Evolutionary conservation across 2,888 invertebrate genomes (phyloP).

Genomic region (Temnothorax ravouxi): DNA sequence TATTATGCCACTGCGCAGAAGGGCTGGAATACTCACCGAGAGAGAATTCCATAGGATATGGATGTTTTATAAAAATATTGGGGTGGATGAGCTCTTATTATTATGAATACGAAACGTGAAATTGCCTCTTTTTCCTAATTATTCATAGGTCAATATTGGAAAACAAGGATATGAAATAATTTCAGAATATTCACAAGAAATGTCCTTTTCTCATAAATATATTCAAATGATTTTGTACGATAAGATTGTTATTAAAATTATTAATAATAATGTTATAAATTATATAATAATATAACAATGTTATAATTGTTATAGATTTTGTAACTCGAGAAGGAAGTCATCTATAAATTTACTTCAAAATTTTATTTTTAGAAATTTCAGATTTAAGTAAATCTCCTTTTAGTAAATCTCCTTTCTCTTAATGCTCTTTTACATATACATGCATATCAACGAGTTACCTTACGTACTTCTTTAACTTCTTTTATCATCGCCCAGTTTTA

Average conservation of each 20-base stretch:
- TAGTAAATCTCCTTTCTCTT: slow-evolving; percentile 5
- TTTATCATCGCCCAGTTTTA: slow-evolving; percentile 20
- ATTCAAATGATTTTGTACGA: background rate
- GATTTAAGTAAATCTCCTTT: slow-evolving; percentile 2
- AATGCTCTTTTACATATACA: background rate
- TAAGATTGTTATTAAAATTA: background rate
- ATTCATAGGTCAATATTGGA: slow-evolving; percentile 3
- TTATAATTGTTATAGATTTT: background rate
- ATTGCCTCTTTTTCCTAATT: slow-evolving; percentile 11
- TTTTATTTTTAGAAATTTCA: background rate
- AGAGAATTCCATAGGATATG: slow-evolving; percentile 55
- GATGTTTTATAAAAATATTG: slow-evolving; percentile 41
- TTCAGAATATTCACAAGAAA: background rate
- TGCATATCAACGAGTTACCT: background rate
- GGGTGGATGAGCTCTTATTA: slow-evolving; percentile 15
- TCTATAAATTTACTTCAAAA: background rate
- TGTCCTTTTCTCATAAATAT: background rate
- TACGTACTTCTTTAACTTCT: slow-evolving; percentile 7
- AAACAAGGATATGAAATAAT: background rate
- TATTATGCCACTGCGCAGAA: slow-evolving; percentile 62
- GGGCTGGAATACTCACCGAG: slow-evolving; percentile 55
- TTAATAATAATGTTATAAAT: slow-evolving; percentile 11
- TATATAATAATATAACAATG: background rate
- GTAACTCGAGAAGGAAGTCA: background rate
- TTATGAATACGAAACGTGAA: slow-evolving; percentile 14